These are phyloP conservation scores for Pecten maximus DNA, from an alignment of 2,888 invertebrate species.

Conservation along the genomic window DNA sequence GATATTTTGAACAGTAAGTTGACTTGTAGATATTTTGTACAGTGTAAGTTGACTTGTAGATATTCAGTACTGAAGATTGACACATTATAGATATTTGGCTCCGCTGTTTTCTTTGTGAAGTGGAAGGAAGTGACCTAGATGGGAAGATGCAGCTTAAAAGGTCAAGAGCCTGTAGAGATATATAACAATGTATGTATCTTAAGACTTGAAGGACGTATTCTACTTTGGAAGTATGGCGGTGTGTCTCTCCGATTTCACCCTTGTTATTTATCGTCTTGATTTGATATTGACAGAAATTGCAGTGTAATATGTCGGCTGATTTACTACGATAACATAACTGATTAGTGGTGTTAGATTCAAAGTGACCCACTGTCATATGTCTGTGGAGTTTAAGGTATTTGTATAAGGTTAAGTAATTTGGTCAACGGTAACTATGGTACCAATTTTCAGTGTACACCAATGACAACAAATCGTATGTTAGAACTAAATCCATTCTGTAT, in stretches of 20 bases:
- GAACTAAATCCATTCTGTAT: no score
- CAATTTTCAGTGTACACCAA: no score
- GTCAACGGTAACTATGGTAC: no score
- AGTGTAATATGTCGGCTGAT: neutral
- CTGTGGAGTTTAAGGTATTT: neutral
- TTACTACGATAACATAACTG: neutral
- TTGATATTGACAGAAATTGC: neutral
- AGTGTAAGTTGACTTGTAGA: neutral
- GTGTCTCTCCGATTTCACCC: neutral
- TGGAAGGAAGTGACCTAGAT: conserved; percentile 9
- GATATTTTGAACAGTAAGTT: no score
- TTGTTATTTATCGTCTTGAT: conserved; percentile 10
- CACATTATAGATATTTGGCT: conserved; percentile 7
- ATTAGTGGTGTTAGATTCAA: neutral
- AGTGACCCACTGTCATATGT: neutral
- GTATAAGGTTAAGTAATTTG: no score
- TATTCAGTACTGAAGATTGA: neutral
- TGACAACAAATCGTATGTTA: no score
- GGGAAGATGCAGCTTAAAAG: conserved; percentile 1
- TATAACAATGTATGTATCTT: neutral
- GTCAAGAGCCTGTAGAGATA: neutral
- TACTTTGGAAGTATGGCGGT: neutral
- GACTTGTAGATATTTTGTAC: no score
- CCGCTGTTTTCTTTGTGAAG: neutral
- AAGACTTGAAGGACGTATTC: neutral